phyloP scores from a whole-genome alignment of 2,888 invertebrate species.

The Scaptomyza parva region DNA sequence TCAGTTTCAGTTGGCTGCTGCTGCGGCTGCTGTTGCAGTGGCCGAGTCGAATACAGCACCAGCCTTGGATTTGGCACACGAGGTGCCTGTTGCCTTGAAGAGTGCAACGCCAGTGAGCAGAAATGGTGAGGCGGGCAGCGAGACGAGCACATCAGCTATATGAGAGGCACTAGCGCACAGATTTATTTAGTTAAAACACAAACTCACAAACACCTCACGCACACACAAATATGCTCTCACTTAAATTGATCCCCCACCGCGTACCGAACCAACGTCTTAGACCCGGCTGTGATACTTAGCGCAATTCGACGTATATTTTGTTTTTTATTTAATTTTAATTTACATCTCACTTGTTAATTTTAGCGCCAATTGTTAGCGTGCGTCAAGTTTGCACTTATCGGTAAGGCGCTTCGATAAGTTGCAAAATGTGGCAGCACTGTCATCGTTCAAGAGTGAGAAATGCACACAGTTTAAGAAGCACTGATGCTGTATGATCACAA shows the following conservation, averaged over 20 bases:
- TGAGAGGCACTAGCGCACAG: slow-evolving; percentile 32
- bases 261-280: slow-evolving; percentile 80
- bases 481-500: slow-evolving; percentile 14
- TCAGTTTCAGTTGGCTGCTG: slow-evolving; percentile 83
- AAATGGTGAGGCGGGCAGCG: slow-evolving; percentile 61
- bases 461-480: slow-evolving; percentile 22
- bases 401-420: slow-evolving; percentile 38
- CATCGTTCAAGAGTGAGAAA: slow-evolving; percentile 23
- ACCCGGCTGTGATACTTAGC: slow-evolving; percentile 85
- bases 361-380: slow-evolving; percentile 54
- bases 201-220: slow-evolving; percentile 9
- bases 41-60: slow-evolving; percentile 56
- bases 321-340: slow-evolving; percentile 42
- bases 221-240: slow-evolving; percentile 27
- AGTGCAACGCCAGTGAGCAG: slow-evolving; percentile 46
- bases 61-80: slow-evolving; percentile 56
- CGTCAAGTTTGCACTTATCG: slow-evolving; percentile 46
- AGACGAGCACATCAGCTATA: slow-evolving; percentile 36
- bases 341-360: slow-evolving; percentile 42
- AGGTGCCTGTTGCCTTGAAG: slow-evolving; percentile 53
- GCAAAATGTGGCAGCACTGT: slow-evolving; percentile 37
- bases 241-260: slow-evolving; percentile 49
- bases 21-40: slow-evolving; percentile 74
- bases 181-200: slow-evolving; percentile 21
- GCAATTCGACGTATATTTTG: slow-evolving; percentile 73